Evolutionary conservation across 2,888 invertebrate genomes (phyloP), one percentile per base, ranked within the genome.

Genomic region (Branchellion lobata): DNA sequence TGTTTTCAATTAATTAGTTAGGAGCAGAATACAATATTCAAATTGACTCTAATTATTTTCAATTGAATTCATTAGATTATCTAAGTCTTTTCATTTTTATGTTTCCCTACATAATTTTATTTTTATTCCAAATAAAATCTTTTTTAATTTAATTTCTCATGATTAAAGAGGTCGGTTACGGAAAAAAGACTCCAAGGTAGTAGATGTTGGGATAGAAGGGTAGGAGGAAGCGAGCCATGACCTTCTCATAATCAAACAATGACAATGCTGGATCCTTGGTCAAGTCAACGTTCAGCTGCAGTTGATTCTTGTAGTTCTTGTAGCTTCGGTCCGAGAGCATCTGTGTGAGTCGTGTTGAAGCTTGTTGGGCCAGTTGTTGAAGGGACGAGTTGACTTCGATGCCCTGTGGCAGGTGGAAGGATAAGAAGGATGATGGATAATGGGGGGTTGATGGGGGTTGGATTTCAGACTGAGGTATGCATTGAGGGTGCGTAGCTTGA

Each of bases 261-360:
- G 11, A 36, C 51, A 53, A 27, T 3, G 51, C 40, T 29, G 47
- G 27, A 51, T 84, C 83, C 33, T 79, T 80, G 21, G 84, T 84
- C 81, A 85, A 84, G 24, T 83, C 83, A 72, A 84, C 82, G 65
- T 83, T 82, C 61, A 80, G 33, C 36, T 79, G 51, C 21, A 79
- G 24, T n/a, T 81, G 81, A 24, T 75, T 51, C 27, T 29, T 79
- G 79, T 76, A 81, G 31, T 47, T 47, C n/a, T 82, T 78, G 81
- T 86, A 86, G 68, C 83, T 83, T 78, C 84, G 85, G 82, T 84
- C 86, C 71, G 82, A 81, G 74, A 83, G 84, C 78, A 85, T 80
- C 11, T 84, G 81, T 81, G 84, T 82, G 53, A 86, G 84, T 34
- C 83, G 81, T 27, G 81, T 61, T 5, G 85, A 79, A 34, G 84